Conservation (phyloP, 2,113 vertebrate genomes). For the Eulemur macaco region DNA sequence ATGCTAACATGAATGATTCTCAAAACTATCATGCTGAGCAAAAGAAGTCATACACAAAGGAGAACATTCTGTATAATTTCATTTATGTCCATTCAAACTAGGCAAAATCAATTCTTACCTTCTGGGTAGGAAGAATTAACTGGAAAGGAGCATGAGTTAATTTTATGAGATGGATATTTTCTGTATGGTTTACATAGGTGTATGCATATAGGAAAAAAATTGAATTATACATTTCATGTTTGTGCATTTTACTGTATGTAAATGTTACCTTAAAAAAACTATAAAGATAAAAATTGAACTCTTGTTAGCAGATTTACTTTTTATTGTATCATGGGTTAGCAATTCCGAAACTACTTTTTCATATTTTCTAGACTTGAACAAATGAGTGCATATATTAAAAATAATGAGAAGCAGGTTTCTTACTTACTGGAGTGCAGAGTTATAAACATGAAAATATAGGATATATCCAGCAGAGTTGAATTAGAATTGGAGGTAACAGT, state of each 20-base stretch:
- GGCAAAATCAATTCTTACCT: background rate
- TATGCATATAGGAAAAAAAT: background rate
- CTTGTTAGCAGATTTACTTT: background rate
- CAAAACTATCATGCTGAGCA: background rate
- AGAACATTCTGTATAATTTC: background rate
- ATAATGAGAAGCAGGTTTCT: slow-evolving; percentile 3
- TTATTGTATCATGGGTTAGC: background rate
- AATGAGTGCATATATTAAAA: slow-evolving; percentile 9
- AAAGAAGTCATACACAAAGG: background rate
- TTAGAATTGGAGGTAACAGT: background rate
- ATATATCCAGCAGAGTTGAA: background rate
- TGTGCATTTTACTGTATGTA: background rate
- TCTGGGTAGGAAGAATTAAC: background rate
- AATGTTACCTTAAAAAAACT: background rate
- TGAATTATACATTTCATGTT: background rate
- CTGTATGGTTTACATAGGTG: background rate
- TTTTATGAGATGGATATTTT: background rate
- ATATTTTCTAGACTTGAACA: slow-evolving; percentile 23
- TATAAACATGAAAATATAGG: background rate
- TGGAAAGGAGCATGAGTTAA: background rate
- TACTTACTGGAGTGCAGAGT: background rate
- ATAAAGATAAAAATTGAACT: background rate
- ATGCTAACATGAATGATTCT: background rate
- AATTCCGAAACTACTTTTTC: background rate
- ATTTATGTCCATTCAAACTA: background rate